Percentiles rank a stretch among this genome's conserved stretches.
phyloP scores from a whole-genome alignment of 2,797 vertebrate species.

The Gymnoscopelus microlampas region DNA sequence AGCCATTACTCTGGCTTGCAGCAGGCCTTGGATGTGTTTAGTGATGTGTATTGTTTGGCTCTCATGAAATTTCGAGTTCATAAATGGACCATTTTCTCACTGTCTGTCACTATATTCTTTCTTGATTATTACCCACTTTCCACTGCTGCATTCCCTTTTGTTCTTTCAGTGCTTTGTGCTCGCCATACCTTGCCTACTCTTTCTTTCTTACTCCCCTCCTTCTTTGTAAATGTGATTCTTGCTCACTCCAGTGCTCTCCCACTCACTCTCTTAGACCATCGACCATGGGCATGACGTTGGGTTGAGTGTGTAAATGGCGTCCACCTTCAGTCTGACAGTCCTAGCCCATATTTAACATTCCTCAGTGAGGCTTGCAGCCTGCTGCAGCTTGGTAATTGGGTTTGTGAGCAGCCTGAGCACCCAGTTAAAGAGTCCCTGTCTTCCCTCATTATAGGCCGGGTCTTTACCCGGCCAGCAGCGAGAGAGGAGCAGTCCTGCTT shows the following conservation, averaged over 20 bases:
- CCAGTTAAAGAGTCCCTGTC: slow-evolving; percentile 58
- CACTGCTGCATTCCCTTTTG: neutral
- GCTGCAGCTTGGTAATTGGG: slow-evolving; percentile 54
- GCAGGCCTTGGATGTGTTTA: slow-evolving; percentile 66
- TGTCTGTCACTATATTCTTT: slow-evolving; percentile 1
- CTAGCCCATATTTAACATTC: slow-evolving; percentile 43
- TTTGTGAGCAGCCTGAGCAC: slow-evolving; percentile 47
- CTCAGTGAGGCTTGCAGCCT: slow-evolving; percentile 26
- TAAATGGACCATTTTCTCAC: slow-evolving; percentile 50
- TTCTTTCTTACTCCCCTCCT: slow-evolving; percentile 16
- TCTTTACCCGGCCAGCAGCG: slow-evolving; percentile 41
- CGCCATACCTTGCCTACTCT: slow-evolving; percentile 24
- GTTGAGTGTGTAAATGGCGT: neutral
- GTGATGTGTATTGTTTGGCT: slow-evolving; percentile 66
- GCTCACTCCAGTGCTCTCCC: neutral
- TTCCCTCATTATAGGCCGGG: slow-evolving; percentile 53
- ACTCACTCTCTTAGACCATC: neutral
- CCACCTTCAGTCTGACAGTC: slow-evolving; percentile 11
- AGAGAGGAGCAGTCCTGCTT: slow-evolving; percentile 27
- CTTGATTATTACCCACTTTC: neutral
- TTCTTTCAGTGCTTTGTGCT: too few relatives aligned
- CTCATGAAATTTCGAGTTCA: slow-evolving; percentile 63
- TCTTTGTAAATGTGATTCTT: neutral
- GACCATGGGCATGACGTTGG: slow-evolving; percentile 6
- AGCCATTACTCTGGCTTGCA: slow-evolving; percentile 70